A percentile compares a stretch with the other conserved stretches of the same genome.
These are phyloP conservation scores for Calliphora vicina DNA, from an alignment of 1,140 invertebrate genomes.

Conservation along the genomic window DNA sequence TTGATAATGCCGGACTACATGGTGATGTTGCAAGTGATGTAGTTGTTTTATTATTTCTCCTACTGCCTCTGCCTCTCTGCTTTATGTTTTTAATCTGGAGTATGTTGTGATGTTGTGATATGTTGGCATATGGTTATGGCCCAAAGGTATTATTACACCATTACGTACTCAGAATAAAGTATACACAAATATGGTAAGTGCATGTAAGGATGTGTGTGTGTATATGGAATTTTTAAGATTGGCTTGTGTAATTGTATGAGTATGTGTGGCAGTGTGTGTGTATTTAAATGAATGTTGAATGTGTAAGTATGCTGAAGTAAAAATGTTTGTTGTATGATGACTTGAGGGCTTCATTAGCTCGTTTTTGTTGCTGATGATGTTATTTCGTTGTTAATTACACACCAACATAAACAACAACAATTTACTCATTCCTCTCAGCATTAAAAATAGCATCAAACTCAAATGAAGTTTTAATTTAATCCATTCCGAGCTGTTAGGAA, in stretches of 20 bases:
- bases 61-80: not conserved
- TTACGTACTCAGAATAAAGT: conserved; percentile 29
- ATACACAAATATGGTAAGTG: not conserved
- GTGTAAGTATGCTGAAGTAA: not conserved
- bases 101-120: conserved; percentile 21
- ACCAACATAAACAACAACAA: conserved; percentile 18
- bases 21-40: not conserved
- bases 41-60: conserved; percentile 14
- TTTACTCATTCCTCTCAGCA: not conserved
- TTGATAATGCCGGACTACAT: not conserved
- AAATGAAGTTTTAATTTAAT: not conserved
- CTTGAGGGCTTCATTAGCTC: conserved; percentile 36
- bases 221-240: not conserved
- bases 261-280: not conserved
- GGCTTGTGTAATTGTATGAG: not conserved
- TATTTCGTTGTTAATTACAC: conserved; percentile 33
- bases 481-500: not conserved
- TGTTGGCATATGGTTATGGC: conserved; percentile 32
- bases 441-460: not conserved
- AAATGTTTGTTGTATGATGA: conserved; percentile 4
- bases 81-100: not conserved
- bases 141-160: conserved; percentile 36
- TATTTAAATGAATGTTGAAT: not conserved
- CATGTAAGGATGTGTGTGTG: not conserved
- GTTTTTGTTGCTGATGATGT: conserved; percentile 34